These are phyloP conservation scores for Hapalemur alaotrensis DNA, from an alignment of 2,797 vertebrate species.

Conservation along the genomic window DNA sequence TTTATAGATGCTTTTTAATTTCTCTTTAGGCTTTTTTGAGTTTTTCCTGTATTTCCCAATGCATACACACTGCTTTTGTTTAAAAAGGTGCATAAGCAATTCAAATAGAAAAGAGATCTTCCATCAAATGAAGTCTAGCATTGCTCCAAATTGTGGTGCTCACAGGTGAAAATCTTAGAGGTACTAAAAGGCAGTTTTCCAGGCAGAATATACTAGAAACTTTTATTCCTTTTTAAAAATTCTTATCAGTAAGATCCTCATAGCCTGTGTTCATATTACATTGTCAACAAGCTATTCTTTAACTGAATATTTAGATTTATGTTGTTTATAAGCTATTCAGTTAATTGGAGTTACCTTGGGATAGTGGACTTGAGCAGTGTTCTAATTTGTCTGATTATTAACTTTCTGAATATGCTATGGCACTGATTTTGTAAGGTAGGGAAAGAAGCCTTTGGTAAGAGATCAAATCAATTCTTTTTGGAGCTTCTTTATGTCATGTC, in stretches of 20 bases:
- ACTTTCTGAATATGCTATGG: not conserved
- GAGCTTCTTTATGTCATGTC: not conserved
- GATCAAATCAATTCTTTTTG: not conserved
- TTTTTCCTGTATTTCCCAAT: not conserved
- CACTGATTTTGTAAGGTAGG: not conserved
- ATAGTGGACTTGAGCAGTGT: not conserved
- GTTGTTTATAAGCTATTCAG: not conserved
- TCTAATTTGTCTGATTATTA: not conserved
- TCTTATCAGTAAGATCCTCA: not conserved
- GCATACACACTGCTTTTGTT: slow-evolving; percentile 18
- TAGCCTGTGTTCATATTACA: not conserved
- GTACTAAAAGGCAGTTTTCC: not conserved
- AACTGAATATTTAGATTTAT: not conserved
- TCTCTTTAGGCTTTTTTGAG: not conserved
- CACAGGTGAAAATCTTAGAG: not conserved
- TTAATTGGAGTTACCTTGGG: not conserved
- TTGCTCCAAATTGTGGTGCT: not conserved
- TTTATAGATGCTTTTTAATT: slow-evolving; percentile 11
- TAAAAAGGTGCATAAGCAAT: not conserved
- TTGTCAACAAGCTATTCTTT: slow-evolving; percentile 6
- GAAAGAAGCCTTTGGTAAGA: not conserved
- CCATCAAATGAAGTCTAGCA: not conserved
- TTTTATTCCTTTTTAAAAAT: not conserved
- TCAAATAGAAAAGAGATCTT: not conserved
- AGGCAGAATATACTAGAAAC: not conserved